A percentile compares a stretch with the other conserved stretches of the same genome.
phyloP scores from a whole-genome alignment of 2,113 vertebrate species.

The Athene cunicularia region DNA sequence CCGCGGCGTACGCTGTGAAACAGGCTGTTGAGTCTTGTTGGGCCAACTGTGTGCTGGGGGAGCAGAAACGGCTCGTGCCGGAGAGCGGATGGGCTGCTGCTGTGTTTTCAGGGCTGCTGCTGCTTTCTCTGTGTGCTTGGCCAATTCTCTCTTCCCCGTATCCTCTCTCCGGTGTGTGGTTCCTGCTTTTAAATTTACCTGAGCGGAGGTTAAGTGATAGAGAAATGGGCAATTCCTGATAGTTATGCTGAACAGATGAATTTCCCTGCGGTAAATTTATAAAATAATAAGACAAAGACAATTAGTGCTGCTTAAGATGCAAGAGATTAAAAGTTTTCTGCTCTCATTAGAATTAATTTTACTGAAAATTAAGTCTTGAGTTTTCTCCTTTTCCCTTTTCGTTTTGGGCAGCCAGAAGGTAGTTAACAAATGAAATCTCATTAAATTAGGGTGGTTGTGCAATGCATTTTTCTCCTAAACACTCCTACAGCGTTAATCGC shows the following conservation, averaged over 20 bases:
- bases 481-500: background rate
- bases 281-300: background rate
- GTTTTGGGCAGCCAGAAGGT: background rate
- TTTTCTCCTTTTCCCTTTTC: background rate
- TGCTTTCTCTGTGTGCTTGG: background rate
- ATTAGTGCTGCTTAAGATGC: background rate
- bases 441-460: background rate
- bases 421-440: background rate
- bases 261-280: background rate
- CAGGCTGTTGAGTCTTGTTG: background rate
- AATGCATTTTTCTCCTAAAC: background rate
- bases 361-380: background rate
- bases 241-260: background rate
- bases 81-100: background rate
- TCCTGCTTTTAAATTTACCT: background rate
- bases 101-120: background rate
- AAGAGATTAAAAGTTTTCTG: background rate
- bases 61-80: background rate
- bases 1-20: accelerated
- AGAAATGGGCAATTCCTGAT: background rate
- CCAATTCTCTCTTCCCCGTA: background rate
- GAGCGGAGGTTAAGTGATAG: background rate
- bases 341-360: background rate
- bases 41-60: background rate
- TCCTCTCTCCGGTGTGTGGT: background rate